These are phyloP conservation scores for Torymus tubicola DNA, from an alignment of 2,888 invertebrate genomes.

Conservation along the genomic window DNA sequence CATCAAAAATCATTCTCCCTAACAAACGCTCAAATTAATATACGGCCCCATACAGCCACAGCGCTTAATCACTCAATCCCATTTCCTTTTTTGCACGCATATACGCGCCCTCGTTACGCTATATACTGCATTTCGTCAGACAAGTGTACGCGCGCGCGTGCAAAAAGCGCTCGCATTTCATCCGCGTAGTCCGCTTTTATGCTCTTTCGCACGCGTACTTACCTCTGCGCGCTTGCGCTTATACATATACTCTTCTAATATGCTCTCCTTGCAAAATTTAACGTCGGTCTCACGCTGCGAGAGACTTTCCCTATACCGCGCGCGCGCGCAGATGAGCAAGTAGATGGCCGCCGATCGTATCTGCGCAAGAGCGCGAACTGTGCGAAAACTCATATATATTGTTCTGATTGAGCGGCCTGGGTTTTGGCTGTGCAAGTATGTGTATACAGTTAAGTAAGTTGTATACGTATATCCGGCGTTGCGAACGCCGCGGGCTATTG, in stretches of 20 bases:
- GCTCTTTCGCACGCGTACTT: neutral
- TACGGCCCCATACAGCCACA: no score
- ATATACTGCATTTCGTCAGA: no score
- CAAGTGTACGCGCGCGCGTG: no score
- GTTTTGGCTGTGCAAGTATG: no score
- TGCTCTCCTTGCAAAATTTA: constrained; percentile 20
- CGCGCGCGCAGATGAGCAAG: neutral
- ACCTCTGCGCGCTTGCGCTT: neutral
- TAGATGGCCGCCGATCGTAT: constrained; percentile 14
- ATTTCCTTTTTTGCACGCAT: no score
- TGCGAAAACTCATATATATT: constrained; percentile 3
- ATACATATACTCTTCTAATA: neutral
- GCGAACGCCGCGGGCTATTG: no score
- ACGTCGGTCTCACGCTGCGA: constrained; percentile 12
- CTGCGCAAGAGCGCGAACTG: neutral
- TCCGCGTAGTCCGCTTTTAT: neutral
- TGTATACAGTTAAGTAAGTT: no score
- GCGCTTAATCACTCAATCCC: no score
- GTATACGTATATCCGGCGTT: no score
- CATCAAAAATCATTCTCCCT: no score
- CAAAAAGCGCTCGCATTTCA: neutral
- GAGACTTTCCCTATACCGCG: constrained; percentile 7
- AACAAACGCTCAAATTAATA: no score
- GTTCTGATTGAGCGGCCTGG: neutral
- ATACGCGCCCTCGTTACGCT: no score